These are phyloP conservation scores for Phataginus tricuspis DNA, from an alignment of 2,797 vertebrate genomes.

Conservation along the genomic window DNA sequence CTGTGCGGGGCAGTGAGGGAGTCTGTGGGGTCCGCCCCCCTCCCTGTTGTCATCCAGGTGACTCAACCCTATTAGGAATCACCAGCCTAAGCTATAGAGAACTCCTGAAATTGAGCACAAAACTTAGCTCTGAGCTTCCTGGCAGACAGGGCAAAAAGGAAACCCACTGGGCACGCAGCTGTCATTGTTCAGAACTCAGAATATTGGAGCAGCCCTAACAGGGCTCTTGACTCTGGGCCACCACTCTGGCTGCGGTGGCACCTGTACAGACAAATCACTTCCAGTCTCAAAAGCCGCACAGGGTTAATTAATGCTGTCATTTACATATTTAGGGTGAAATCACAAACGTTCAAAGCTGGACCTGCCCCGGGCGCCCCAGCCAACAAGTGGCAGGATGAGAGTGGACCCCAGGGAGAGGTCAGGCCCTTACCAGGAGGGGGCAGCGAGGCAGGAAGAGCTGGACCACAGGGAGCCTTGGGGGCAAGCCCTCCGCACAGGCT, in stretches of 20 bases:
- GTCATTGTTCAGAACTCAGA: accelerated
- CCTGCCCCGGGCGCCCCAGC: accelerated
- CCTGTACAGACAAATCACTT: accelerated
- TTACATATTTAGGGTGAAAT: not conserved
- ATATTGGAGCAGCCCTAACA: accelerated
- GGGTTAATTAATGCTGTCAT: accelerated
- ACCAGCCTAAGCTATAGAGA: not conserved
- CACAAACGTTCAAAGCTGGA: not conserved
- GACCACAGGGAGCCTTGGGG: accelerated
- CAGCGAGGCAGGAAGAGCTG: accelerated
- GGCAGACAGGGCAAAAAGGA: not conserved
- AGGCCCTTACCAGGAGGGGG: not conserved
- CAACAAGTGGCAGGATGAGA: accelerated
- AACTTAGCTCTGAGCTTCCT: not conserved
- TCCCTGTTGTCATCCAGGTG: accelerated
- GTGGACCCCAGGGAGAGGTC: accelerated
- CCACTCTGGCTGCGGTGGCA: not conserved
- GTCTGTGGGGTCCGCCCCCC: not conserved
- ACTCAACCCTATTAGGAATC: not conserved
- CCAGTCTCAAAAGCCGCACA: accelerated
- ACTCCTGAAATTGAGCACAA: not conserved
- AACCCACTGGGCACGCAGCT: accelerated
- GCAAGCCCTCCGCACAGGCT: too few relatives aligned
- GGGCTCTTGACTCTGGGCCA: accelerated
- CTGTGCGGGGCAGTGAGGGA: not conserved